Base-by-base conservation (phyloP, 2,888 invertebrate genomes). In the Cremastinae sp. region DNA sequence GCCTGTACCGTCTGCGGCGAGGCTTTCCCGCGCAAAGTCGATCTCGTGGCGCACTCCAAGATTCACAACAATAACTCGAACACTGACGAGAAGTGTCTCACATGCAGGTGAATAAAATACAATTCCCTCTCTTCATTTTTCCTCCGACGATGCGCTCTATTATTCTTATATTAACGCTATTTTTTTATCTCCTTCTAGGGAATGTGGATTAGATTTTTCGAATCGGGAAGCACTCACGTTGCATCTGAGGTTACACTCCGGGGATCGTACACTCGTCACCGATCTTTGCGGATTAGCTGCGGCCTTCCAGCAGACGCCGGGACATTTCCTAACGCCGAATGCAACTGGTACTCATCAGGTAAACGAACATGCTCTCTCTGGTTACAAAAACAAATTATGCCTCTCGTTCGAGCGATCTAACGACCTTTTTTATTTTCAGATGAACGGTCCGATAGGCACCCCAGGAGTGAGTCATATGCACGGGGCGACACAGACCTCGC, bases 271-370 rank as follows among this genome's bases (percentile, higher is more conserved):
- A 80, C 93, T 95, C 83, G 95, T 95, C 82, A 95, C 95, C 74
- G 95, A 95, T 90, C 92, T 95, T 86, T 95, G 95, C 90, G 95
- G 95, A 83, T 91, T 95, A 83, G 95, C 95, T 37, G 95, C 95
- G 74, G 94, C 95, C 80, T 91, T 95, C 87, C 94, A 94, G 89
- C 90, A 91, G 79, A 87, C 89, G 53, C 94, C 94, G 72, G 93
- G 94, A 39, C 93, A 94, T 78, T 93, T 93, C 74, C 91, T 89
- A 35, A 88, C 89, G 18, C 87, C 89, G 8, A 90, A 90, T 75
- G 85, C 89, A 49, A 84, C 87, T 58, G 84, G 84, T 73, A 81
- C 87, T 70, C 89, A 89, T 82, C 89, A 90, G 87, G 89, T 89
- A 86, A 75, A 47, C n/a, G 20, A 28, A 12, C 43, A n/a, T 18